phyloP scores from a whole-genome alignment of 2,797 vertebrate species.

The Darevskia mixta region DNA sequence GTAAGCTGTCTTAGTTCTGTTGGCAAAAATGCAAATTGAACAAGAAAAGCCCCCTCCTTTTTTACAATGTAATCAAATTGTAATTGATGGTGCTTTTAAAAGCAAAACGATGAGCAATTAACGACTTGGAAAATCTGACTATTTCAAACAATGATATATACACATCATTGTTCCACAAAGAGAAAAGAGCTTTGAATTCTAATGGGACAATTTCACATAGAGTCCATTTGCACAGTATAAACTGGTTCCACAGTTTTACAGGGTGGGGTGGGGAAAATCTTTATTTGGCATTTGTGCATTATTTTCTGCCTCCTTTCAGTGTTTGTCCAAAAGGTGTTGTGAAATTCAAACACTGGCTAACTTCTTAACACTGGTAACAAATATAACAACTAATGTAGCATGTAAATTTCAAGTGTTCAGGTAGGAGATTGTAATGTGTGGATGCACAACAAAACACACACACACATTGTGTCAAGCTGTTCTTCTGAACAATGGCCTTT shows the following conservation, averaged over 20 bases:
- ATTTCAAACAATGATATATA: neutral
- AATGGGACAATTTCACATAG: neutral
- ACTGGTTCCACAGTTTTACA: neutral
- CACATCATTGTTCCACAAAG: neutral
- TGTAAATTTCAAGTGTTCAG: neutral
- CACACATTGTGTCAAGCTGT: neutral
- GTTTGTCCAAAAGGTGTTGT: neutral
- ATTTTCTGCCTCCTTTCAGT: neutral
- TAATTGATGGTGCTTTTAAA: neutral
- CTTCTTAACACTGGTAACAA: no score
- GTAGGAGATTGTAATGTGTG: neutral
- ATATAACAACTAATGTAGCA: neutral
- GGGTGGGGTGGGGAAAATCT: no score
- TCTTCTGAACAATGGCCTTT: neutral
- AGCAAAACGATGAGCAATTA: neutral
- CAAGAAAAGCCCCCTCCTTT: neutral
- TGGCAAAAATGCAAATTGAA: constrained; percentile 4
- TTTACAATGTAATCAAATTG: constrained; percentile 1
- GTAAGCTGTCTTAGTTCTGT: neutral
- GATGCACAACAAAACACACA: neutral
- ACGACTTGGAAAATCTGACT: neutral
- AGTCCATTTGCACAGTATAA: neutral
- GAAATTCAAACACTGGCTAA: neutral
- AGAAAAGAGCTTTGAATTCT: neutral
- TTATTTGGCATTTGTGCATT: neutral